A percentile compares a stretch with the other conserved stretches of the same genome.
These are phyloP conservation scores for Syngnathoides biaculeatus DNA, from an alignment of 2,113 vertebrate genomes.

Conservation along the genomic window DNA sequence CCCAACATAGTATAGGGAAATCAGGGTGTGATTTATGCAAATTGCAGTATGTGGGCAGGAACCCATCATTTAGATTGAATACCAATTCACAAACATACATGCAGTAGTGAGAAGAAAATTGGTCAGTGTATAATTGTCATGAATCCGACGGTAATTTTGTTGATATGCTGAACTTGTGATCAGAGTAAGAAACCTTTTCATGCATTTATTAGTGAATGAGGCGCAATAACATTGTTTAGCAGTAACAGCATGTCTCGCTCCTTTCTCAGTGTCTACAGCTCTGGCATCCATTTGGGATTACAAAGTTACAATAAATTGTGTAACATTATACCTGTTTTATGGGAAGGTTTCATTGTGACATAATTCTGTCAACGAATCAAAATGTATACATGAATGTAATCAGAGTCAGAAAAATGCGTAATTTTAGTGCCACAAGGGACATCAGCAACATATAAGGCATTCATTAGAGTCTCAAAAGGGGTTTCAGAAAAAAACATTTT, in stretches of 20 bases:
- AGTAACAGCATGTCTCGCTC: neutral
- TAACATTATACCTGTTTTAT: neutral
- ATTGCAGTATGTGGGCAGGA: no score
- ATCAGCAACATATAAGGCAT: conserved; percentile 45
- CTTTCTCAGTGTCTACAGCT: conserved; percentile 1
- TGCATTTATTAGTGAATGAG: neutral
- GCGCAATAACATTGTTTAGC: neutral
- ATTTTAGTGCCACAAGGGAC: conserved; percentile 44
- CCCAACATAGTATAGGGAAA: no score
- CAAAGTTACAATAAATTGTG: conserved; percentile 16
- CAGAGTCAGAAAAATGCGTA: conserved; percentile 44
- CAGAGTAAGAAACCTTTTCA: no score
- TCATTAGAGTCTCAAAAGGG: conserved; percentile 30
- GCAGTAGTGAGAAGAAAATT: no score
- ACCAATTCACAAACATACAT: no score
- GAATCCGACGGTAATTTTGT: no score
- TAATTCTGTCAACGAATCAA: conserved; percentile 31
- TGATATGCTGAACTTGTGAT: no score
- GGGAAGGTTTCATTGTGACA: neutral
- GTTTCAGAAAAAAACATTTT: conserved; percentile 41
- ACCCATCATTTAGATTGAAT: no score
- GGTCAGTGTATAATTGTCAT: no score
- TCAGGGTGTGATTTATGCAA: no score
- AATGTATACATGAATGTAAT: conserved; percentile 50
- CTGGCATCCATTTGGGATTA: neutral